phyloP scores from a whole-genome alignment of 1,140 invertebrate genomes.

The Temnothorax curvispinosus region DNA sequence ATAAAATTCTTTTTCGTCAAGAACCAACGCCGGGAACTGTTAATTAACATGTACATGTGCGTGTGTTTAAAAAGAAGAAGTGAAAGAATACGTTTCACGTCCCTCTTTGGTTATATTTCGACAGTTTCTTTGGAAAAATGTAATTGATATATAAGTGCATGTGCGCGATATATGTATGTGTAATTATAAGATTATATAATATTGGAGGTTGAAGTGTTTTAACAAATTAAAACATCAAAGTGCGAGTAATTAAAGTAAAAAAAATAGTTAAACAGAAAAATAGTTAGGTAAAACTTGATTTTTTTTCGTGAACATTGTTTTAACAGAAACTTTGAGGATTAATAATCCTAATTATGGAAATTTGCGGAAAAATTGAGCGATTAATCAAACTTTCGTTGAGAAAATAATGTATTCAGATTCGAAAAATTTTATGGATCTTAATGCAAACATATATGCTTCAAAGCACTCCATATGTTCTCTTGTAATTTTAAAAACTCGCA shows the following conservation, averaged over 20 bases:
- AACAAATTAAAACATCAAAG: slow-evolving; percentile 30
- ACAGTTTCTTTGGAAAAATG: neutral
- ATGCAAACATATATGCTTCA: slow-evolving; percentile 10
- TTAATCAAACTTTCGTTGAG: neutral
- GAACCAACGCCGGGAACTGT: neutral
- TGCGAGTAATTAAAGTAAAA: neutral
- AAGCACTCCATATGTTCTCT: neutral
- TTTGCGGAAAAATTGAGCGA: neutral
- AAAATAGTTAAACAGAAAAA: neutral
- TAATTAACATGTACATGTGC: slow-evolving; percentile 10
- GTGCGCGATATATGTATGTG: too few species aligned
- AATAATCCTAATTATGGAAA: slow-evolving; percentile 17
- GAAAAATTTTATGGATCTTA: slow-evolving; percentile 3
- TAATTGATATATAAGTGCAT: neutral
- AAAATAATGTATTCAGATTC: slow-evolving; percentile 6
- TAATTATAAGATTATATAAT: slow-evolving; percentile 17
- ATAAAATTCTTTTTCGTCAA: slow-evolving; percentile 14
- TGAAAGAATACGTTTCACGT: neutral
- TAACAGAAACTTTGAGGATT: neutral
- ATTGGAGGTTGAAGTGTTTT: neutral
- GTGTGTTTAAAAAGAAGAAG: slow-evolving; percentile 1
- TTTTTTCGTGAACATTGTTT: neutral
- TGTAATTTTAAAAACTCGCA: slow-evolving; percentile 4
- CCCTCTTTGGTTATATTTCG: neutral
- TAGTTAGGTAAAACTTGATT: neutral